Base-by-base conservation (phyloP, 1,140 invertebrate genomes). In the Anastrepha ludens region DNA sequence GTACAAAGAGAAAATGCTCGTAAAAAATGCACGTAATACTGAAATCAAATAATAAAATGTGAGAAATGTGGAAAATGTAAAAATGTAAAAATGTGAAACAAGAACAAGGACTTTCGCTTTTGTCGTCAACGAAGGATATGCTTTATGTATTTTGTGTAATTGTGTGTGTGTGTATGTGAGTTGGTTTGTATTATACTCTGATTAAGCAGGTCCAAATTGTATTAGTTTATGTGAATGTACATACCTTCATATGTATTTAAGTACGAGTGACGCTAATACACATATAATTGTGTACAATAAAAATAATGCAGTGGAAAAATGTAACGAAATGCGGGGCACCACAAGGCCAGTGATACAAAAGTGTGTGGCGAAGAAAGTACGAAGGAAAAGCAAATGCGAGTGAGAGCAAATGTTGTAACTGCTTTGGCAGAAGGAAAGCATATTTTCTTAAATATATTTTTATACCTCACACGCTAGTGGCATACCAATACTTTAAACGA, bases 31-130 rank as follows among this genome's bases (percentile, higher is more conserved):
- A 74, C 67, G 39, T 3, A 13, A 39, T 17, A 70, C 67, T 17
- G 11, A 62, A 62, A 62, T 62, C 60, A 62, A 47, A 74, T 74
- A 74, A 74, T 39, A 47, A n/a, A 74, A 44, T 74, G 67, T 74
- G 41, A 17, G 39, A 74, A 47, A 74, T 74, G 67, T 47, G 17
- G 41, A 17, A 41, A 74, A 47, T 47, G 17, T 13, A 17, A 41
- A 74, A 47, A 74, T 74, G 67, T 47, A 47, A 44, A 39, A 74
- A 74, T 74, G 44, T 47, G 3, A 74, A 74, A 74, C 41, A 74
- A 74, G 67, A 44, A 74, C 67, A 74, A 74, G 67, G 67, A 74
- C 41, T 74, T 74, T 74, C 67, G 15, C 67, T 47, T 47, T 74
- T 47, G 39, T 8, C 15, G 15, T 44, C 9, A 47, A 17, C 15